These are phyloP conservation scores for Chironex yamaguchii DNA, from an alignment of 30 jellyfish, hydroid and myxozoan genomes.

Conservation along the genomic window DNA sequence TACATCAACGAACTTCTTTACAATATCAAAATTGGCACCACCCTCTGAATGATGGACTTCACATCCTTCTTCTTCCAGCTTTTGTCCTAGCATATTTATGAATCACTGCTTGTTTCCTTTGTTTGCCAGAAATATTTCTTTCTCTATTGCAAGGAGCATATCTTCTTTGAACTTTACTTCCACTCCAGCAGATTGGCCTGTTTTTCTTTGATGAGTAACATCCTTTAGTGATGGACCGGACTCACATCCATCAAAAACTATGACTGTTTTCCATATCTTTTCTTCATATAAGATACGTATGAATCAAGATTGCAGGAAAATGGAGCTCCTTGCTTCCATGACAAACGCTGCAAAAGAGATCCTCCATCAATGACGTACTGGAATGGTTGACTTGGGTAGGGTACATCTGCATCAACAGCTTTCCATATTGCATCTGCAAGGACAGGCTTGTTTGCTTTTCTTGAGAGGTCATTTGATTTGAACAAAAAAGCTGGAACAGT, in stretches of 20 bases:
- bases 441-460: conserved; percentile 31
- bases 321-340: conserved; percentile 59
- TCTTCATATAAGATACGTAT: conserved; percentile 44
- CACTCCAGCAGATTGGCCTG: conserved; percentile 6
- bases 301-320: conserved; percentile 41
- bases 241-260: conserved; percentile 49
- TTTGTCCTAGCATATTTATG: neutral
- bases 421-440: conserved; percentile 18
- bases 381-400: neutral
- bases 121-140: conserved; percentile 41
- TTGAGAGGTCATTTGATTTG: neutral
- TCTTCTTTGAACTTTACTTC: conserved; percentile 15
- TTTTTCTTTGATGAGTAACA: conserved; percentile 14
- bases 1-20: conserved; percentile 18
- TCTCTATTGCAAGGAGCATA: conserved; percentile 39
- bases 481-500: conserved; percentile 36
- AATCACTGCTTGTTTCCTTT: conserved; percentile 33
- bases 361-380: conserved; percentile 30
- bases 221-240: conserved; percentile 56
- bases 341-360: conserved; percentile 31
- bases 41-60: conserved; percentile 19
- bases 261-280: conserved; percentile 12
- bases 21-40: conserved; percentile 61
- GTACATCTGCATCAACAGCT: neutral
- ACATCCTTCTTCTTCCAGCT: conserved; percentile 26